Base-by-base conservation (phyloP, 2,888 invertebrate genomes). In the Drosophila prostipennis region DNA sequence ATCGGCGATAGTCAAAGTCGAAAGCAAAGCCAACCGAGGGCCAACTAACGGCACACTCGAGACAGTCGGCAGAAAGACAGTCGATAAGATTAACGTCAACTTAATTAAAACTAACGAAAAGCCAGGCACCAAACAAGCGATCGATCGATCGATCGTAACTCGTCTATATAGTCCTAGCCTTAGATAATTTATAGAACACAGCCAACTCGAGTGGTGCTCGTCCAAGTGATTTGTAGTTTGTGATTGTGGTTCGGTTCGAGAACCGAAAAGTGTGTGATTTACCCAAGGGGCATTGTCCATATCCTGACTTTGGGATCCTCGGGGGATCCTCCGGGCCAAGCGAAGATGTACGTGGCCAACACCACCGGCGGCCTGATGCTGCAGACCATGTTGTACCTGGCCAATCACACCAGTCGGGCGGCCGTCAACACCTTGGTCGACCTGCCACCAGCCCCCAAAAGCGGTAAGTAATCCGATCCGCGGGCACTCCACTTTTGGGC, bases 351-450 rank as follows among this genome's bases (percentile, higher is more conserved):
- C 73, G 87, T 91, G 64, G 83, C 90, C 53, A 92, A 91, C 67
- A 80, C 90, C n/a, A 91, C 91, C 5, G 90, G 91, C 71, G 91
- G 92, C 78, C 79, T 92, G 55, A 90, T 92, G 89, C 86, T 92
- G 72, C 91, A 92, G 79, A 92, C 92, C 37, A 91, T 92, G 91
- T 80, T 92, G 57, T 92, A 91, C 76, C 82, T 92, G 81, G 91
- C 92, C 14, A 91, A 92, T 80, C 91, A 91, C 60, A 91, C 91
- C 23, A 91, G 90, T 75, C 78, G 90, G 42, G 90, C 89, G 6
- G 89, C 90, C 19, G 86, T 90, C 54, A 91, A 90, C 67, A 89
- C 91, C 13, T 69, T 91, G 57, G 88, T 91, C 58, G 90, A 91
- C 77, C 75, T 91, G 70, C 91, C 91, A 59, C 90, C 91, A 53